These are phyloP conservation scores for Gandaritis pyraliata DNA, from an alignment of 2,888 invertebrate genomes.

Conservation along the genomic window DNA sequence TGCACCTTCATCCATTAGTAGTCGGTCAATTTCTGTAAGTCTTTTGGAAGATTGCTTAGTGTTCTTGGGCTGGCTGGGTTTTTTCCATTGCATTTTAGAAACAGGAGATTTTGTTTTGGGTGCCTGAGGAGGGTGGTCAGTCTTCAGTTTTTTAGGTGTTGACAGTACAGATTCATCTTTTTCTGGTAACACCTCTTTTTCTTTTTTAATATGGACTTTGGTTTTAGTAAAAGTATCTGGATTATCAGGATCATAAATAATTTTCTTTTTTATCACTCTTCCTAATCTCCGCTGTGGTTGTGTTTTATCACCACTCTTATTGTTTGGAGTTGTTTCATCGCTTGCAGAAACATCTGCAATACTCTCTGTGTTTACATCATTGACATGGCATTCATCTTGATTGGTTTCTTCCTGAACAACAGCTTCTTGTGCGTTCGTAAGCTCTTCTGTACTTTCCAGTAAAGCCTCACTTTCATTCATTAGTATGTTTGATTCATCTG, in stretches of 20 bases:
- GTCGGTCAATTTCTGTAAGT: slow-evolving; percentile 88
- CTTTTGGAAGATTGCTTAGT: slow-evolving; percentile 80
- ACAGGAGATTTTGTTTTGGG: slow-evolving; percentile 70
- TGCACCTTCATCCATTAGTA: slow-evolving; percentile 94
- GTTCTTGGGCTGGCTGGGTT: slow-evolving; percentile 70
- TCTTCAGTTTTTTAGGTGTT: slow-evolving; percentile 62
- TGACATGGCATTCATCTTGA: slow-evolving; percentile 15
- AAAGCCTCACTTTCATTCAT: slow-evolving; percentile 44
- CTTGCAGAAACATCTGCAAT: slow-evolving; percentile 51
- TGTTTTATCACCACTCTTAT: slow-evolving; percentile 62
- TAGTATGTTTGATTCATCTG: slow-evolving; percentile 33
- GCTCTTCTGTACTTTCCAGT: slow-evolving; percentile 43
- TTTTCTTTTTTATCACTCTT: slow-evolving; percentile 88
- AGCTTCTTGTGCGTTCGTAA: slow-evolving; percentile 46
- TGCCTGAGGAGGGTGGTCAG: slow-evolving; percentile 53
- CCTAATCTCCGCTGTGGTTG: slow-evolving; percentile 70
- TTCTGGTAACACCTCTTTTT: slow-evolving; percentile 44
- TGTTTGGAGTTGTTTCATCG: slow-evolving; percentile 55
- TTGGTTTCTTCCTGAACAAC: slow-evolving; percentile 30
- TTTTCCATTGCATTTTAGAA: slow-evolving; percentile 75
- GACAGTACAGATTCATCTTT: slow-evolving; percentile 61
- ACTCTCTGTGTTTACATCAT: slow-evolving; percentile 41
- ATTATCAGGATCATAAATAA: slow-evolving; percentile 90
- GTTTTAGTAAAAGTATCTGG: slow-evolving; percentile 79
- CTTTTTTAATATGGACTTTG: slow-evolving; percentile 55